Evolutionary conservation across 2,113 vertebrate species (phyloP).

Genomic region (Podarcis cretensis): DNA sequence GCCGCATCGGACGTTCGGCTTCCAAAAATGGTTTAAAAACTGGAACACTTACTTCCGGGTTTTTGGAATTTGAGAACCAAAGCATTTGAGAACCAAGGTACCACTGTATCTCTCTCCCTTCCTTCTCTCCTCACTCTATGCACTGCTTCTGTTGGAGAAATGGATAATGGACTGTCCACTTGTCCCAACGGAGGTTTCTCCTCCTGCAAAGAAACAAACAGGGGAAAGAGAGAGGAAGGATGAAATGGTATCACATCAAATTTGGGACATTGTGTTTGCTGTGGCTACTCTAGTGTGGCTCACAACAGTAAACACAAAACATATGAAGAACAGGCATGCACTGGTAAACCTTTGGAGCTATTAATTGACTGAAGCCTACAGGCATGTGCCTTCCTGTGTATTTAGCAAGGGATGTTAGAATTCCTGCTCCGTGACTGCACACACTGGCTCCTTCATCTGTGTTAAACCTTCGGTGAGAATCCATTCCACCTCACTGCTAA

Average conservation of each 20-base stretch:
- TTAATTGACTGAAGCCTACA: not conserved
- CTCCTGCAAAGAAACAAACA: not conserved
- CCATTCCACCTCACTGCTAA: not conserved
- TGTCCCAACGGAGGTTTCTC: not conserved
- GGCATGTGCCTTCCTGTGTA: not conserved
- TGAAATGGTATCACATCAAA: not conserved
- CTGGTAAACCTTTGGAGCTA: not conserved
- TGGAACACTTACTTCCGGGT: too few relatives aligned
- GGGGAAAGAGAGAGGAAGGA: not conserved
- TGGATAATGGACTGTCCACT: not conserved
- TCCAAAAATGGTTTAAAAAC: too few relatives aligned
- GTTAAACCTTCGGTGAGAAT: not conserved
- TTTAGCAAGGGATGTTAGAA: too few relatives aligned
- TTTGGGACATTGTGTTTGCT: not conserved
- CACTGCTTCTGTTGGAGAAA: not conserved
- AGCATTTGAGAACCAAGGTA: too few relatives aligned
- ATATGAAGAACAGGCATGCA: not conserved
- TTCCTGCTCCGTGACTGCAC: too few relatives aligned
- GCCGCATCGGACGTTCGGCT: too few relatives aligned
- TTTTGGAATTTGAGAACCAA: too few relatives aligned
- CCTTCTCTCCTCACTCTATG: not conserved
- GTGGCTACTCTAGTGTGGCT: not conserved
- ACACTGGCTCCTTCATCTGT: constrained; percentile 18
- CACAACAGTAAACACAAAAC: not conserved
- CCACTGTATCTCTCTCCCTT: too few relatives aligned